A percentile compares a stretch with the other conserved stretches of the same genome.
Evolutionary conservation across 2,888 invertebrate species (phyloP).

Genomic region (Dendrolimus houi): DNA sequence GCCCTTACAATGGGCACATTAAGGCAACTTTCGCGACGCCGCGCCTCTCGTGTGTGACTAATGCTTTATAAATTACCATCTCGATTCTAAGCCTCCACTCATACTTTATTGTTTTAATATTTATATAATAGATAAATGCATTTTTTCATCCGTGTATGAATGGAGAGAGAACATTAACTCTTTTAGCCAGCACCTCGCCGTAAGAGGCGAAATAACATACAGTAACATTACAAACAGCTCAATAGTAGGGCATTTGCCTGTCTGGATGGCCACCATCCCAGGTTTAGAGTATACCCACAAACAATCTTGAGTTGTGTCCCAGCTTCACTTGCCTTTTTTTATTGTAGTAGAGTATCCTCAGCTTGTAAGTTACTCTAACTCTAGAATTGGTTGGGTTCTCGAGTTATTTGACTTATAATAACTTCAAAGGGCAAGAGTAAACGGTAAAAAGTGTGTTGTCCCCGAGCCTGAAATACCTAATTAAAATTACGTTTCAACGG

Average conservation of each 20-base stretch:
- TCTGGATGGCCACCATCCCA: too few species aligned
- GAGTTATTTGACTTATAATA: too few species aligned
- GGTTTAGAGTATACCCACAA: too few species aligned
- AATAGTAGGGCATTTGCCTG: background rate
- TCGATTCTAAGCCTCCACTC: background rate
- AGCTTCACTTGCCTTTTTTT: too few species aligned
- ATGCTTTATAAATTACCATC: background rate
- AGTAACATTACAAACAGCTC: background rate
- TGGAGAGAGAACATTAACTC: background rate
- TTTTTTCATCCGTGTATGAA: background rate
- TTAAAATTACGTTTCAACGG: too few species aligned
- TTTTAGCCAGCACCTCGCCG: background rate
- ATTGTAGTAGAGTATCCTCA: too few species aligned
- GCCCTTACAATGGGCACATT: conserved; percentile 3
- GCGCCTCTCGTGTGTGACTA: background rate
- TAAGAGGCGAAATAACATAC: background rate
- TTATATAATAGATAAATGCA: background rate
- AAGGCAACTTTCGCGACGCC: background rate
- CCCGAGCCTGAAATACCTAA: too few species aligned
- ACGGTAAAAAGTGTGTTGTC: too few species aligned
- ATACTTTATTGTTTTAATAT: background rate
- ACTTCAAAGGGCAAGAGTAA: too few species aligned
- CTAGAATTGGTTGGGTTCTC: too few species aligned
- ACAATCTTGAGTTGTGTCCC: too few species aligned
- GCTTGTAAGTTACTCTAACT: too few species aligned